Evolutionary conservation across 2,888 invertebrate genomes (phyloP).

Genomic region (Antheraea yamamai): DNA sequence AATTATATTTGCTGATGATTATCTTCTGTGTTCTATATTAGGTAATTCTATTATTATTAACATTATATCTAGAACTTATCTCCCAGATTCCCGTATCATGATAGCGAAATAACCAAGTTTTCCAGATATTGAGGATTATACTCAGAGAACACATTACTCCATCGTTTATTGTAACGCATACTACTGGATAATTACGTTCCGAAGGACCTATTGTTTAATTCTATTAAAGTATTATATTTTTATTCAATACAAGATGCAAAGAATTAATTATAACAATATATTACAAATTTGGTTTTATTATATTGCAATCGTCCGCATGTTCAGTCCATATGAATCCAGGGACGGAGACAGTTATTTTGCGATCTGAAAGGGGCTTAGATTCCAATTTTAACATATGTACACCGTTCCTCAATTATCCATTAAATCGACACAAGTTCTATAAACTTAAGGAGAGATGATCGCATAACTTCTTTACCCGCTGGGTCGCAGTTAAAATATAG

Average conservation of each 20-base stretch:
- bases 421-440: neutral
- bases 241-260: too few relatives aligned
- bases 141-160: too few relatives aligned
- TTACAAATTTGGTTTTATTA: too few relatives aligned
- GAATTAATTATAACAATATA: too few relatives aligned
- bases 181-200: neutral
- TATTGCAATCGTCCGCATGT: too few relatives aligned
- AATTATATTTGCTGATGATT: neutral
- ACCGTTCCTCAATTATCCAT: neutral
- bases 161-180: neutral
- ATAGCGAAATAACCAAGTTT: neutral
- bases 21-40: neutral
- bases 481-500: slow-evolving; percentile 6
- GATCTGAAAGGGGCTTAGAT: neutral
- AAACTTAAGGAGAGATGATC: neutral
- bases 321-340: neutral
- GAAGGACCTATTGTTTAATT: neutral
- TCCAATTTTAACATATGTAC: neutral
- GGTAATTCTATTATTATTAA: neutral
- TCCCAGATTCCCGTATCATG: neutral
- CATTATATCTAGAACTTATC: neutral
- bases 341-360: too few relatives aligned
- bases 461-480: neutral
- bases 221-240: neutral
- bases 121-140: too few relatives aligned